Evolutionary conservation across 2,797 vertebrate genomes (phyloP), one percentile per base, ranked within the genome.

Genomic region (Macropodus opercularis): DNA sequence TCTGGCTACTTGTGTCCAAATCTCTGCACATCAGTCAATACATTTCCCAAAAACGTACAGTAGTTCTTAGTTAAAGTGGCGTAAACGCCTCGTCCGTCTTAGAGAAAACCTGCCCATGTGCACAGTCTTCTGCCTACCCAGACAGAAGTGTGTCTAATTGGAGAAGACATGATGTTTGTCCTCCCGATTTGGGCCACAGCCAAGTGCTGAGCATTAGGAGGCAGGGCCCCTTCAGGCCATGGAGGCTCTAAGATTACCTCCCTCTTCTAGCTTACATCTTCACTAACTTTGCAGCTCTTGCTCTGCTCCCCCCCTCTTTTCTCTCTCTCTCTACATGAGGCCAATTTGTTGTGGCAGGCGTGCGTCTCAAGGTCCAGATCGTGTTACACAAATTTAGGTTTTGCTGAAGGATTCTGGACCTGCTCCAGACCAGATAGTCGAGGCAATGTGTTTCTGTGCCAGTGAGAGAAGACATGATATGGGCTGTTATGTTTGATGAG

Each of bases 311-410:
- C 49, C 34, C 29, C 42, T 63, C 71, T 59, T 69, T 54, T 63
- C 65, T 70, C 65, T 60, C 43, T 63, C 43, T 82, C 87, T 56
- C 87, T 64, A 84, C 89, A 90, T 87, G 85, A 90, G 63, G 81
- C 83, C 91, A 92, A 92, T 92, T 92, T 93, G 89, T 91, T 90
- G 87, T 92, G 90, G 91, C 90, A 92, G 86, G 82, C 87, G 43
- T 83, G 88, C 69, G 59, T 92, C 87, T 90, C 84, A 71, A 80
- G 77, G 89, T 90, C 87, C 82, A 90, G 86, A 92, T 92, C 88
- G 85, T 87, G 85, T 93, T 92, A 91, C 90, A 88, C 85, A 87
- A 90, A 89, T 92, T 88, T 90, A 73, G 86, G 83, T 83, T 83
- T 90, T 90, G 87, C 79, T 77, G 44, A 71, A 85, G 83, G 81